Percentiles rank a stretch among this genome's conserved stretches.
Conservation (phyloP, 2,113 vertebrate species). For the Pseudonaja textilis region DNA sequence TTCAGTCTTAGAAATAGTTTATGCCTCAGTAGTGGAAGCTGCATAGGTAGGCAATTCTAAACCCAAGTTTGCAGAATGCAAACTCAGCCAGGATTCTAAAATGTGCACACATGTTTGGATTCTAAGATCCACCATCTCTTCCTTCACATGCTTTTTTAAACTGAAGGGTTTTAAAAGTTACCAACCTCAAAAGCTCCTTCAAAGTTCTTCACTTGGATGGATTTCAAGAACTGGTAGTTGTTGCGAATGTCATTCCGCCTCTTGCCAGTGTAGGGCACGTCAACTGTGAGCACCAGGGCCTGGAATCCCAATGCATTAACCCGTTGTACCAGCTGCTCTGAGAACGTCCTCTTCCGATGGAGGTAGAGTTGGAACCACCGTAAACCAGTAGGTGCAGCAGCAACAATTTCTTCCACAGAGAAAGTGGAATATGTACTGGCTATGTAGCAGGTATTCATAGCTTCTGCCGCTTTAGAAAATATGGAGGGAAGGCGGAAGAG, state of each 20-base stretch:
- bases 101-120: neutral
- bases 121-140: neutral
- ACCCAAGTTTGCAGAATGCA: neutral
- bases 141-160: neutral
- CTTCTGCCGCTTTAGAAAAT: conserved; percentile 76
- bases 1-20: neutral
- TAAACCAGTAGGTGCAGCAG: conserved; percentile 75
- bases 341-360: conserved; percentile 79
- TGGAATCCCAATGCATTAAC: conserved; percentile 83
- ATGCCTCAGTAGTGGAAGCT: neutral
- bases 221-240: conserved; percentile 78
- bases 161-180: neutral
- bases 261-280: conserved; percentile 84
- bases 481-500: neutral
- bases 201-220: conserved; percentile 85
- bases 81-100: neutral
- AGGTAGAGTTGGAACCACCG: conserved; percentile 95
- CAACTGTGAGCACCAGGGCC: conserved; percentile 87
- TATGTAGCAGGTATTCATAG: conserved; percentile 81
- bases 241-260: conserved; percentile 84
- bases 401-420: conserved; percentile 83
- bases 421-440: conserved; percentile 87
- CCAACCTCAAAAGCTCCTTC: conserved; percentile 80
- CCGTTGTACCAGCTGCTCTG: conserved; percentile 79
- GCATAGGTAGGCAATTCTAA: neutral